Base-by-base conservation (phyloP, 2,797 vertebrate species). In the Pseudotriccus pelzelni region DNA sequence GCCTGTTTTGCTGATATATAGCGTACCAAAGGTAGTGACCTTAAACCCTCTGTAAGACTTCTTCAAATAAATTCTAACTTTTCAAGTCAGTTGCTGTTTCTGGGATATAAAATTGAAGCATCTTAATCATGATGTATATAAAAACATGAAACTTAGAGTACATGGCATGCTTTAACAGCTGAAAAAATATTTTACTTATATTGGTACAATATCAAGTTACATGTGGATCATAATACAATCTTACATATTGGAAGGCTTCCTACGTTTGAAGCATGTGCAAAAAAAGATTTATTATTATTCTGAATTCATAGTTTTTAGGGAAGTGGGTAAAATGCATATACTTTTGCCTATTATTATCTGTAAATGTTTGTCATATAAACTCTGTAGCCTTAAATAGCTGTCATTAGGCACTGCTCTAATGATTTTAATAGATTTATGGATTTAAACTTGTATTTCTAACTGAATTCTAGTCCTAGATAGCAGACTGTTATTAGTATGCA, bases 181-280 rank as follows among this genome's bases (percentile, higher is more conserved):
- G 56, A 74, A 79, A 93, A 80, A 90, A 76, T 88, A 64, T 75
- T 93, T 93, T 80, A 59, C 19, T 87, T 82, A 15, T 82, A 27
- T 76, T 84, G 85, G 60, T 50, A 63, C 41, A 62, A 60, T 84
- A 59, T 86, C 74, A 78, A 81, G 39, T 89, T 64, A 83, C 41
- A 46, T 7, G 0, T 89, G 78, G 37, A 64, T 67, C 41, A 58
- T 84, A 89, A 93, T 76, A 69, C 53, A 86, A 77, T 49, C 30
- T 39, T 84, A 70, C 37, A 24, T 49, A 49, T 49, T 95, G 64
- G 78, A 89, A 93, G 52, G 36, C 25, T 63, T 87, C 47, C 41
- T 94, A 63, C 7, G 0, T 67, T 91, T 70, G 49, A 68, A 90
- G 41, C 60, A 37, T 39, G 18, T 93, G 34, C 59, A 80, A 82